A percentile compares a stretch with the other conserved stretches of the same genome.
These are phyloP conservation scores for Orchestes rusci DNA, from an alignment of 2,888 invertebrate species.

Conservation along the genomic window DNA sequence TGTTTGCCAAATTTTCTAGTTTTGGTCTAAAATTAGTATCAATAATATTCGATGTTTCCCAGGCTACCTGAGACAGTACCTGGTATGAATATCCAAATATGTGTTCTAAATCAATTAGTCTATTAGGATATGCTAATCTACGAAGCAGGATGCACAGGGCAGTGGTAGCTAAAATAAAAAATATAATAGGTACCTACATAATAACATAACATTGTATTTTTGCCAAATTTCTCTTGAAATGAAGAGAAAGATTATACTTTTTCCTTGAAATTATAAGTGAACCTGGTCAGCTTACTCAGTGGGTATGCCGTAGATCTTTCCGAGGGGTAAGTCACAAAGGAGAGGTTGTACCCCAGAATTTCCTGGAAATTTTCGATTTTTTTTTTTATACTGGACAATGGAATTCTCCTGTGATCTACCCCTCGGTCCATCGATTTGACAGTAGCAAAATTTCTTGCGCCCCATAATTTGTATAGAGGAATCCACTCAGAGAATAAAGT, in stretches of 20 bases:
- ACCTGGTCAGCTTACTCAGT: neutral
- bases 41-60: neutral
- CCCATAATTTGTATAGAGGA: too few relatives aligned
- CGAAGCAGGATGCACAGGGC: conserved; percentile 14
- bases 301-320: neutral
- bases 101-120: conserved; percentile 10
- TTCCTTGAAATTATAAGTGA: neutral
- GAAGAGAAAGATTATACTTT: neutral
- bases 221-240: too few relatives aligned
- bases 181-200: too few relatives aligned
- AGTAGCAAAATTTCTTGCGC: too few relatives aligned
- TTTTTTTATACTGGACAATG: too few relatives aligned
- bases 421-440: too few relatives aligned
- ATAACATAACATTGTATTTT: conserved; percentile 2
- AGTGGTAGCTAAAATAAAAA: conserved; percentile 5
- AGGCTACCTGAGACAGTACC: conserved; percentile 1
- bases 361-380: too few relatives aligned
- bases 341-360: too few relatives aligned
- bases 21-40: neutral
- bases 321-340: too few relatives aligned
- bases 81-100: conserved; percentile 8
- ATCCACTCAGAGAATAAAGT: too few relatives aligned
- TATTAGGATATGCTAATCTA: conserved; percentile 18
- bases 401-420: too few relatives aligned
- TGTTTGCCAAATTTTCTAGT: conserved; percentile 1